These are phyloP conservation scores for Eristalis pertinax DNA, from an alignment of 2,888 invertebrate species.

Conservation along the genomic window DNA sequence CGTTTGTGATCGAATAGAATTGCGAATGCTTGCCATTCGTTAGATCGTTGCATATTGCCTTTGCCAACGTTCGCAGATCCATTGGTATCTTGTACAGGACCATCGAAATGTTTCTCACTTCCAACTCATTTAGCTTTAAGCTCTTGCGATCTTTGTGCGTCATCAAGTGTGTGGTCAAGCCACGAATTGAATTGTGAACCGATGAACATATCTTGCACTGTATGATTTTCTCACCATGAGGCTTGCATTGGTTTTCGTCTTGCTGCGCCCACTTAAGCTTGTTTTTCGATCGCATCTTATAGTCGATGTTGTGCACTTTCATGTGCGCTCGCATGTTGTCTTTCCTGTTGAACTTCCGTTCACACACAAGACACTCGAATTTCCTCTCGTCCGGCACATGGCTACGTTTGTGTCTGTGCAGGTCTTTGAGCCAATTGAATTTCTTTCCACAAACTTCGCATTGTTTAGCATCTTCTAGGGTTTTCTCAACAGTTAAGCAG, in stretches of 20 bases:
- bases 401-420: conserved; percentile 85
- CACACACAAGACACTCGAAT: conserved; percentile 84
- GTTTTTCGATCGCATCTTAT: conserved; percentile 4
- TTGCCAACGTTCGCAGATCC: conserved; percentile 19
- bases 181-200: conserved; percentile 77
- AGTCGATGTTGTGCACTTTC: conserved; percentile 81
- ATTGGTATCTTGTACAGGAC: conserved; percentile 75
- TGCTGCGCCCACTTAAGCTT: conserved; percentile 56
- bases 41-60: conserved; percentile 44
- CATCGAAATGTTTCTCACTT: conserved; percentile 73
- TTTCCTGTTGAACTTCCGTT: conserved; percentile 84
- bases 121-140: conserved; percentile 73
- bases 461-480: conserved; percentile 75
- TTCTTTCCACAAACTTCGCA: conserved; percentile 86
- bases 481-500: conserved; percentile 46
- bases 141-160: conserved; percentile 75
- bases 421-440: conserved; percentile 85
- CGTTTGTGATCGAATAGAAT: conserved; percentile 80
- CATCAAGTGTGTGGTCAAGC: conserved; percentile 77
- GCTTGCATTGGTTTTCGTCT: conserved; percentile 75
- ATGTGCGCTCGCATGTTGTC: conserved; percentile 84
- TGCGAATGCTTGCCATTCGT: conserved; percentile 67
- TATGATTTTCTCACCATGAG: conserved; percentile 79
- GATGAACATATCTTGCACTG: conserved; percentile 80
- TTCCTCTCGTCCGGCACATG: conserved; percentile 83